Evolutionary conservation across 2,797 vertebrate species (phyloP).

Genomic region (Meda fulgida): DNA sequence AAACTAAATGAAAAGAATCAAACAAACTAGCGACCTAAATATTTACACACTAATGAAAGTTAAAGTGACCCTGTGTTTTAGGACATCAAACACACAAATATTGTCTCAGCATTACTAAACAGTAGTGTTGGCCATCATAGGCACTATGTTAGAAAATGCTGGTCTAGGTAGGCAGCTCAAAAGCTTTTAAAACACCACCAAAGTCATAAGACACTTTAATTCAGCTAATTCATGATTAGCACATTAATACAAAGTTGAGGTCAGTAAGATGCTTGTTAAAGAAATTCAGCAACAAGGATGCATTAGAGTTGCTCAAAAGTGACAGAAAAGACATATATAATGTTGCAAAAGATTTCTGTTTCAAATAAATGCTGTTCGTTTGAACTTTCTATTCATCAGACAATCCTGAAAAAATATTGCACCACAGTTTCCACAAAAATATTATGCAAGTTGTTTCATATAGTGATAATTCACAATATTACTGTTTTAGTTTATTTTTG

Average conservation of each 20-base stretch:
- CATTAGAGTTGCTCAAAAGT: not conserved
- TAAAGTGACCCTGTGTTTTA: not conserved
- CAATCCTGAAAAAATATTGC: not conserved
- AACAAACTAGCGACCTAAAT: not conserved
- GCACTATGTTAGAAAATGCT: not conserved
- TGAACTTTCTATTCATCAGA: not conserved
- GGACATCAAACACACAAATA: not conserved
- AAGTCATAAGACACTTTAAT: not conserved
- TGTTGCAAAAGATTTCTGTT: not conserved
- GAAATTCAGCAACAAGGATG: not conserved
- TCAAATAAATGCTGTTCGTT: not conserved
- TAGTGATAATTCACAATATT: not conserved
- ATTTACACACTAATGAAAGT: not conserved
- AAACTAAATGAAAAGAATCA: not conserved
- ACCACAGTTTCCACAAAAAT: not conserved
- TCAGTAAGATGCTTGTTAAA: not conserved
- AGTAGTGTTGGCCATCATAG: not conserved
- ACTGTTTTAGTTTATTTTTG: not conserved
- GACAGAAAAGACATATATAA: not conserved
- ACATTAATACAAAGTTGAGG: not conserved
- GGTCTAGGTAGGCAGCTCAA: not conserved
- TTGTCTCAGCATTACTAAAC: not conserved
- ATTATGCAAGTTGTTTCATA: no score
- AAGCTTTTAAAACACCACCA: not conserved
- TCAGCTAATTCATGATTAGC: not conserved